A percentile compares a stretch with the other conserved stretches of the same genome.
Conservation (phyloP, 2,888 invertebrate species). For the Cynaeus angustus region DNA sequence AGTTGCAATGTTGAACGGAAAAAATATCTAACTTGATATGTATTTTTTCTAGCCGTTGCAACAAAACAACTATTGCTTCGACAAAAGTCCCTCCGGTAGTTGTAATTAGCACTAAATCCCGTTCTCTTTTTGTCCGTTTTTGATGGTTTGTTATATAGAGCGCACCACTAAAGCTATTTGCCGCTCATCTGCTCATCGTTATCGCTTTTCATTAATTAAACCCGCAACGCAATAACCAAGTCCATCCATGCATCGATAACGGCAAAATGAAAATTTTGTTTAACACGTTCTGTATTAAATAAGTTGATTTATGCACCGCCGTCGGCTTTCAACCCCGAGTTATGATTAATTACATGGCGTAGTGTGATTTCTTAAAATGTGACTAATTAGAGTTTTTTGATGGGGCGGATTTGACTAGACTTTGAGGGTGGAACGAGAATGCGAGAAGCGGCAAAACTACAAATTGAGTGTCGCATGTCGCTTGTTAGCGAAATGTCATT, state of each 20-base stretch:
- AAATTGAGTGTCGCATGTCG: slow-evolving; percentile 63
- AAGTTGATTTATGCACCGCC: slow-evolving; percentile 9
- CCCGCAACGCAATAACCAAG: slow-evolving; percentile 27
- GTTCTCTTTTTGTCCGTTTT: not conserved
- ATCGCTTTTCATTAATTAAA: slow-evolving; percentile 33
- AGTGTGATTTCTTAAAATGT: slow-evolving; percentile 52
- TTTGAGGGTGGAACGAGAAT: slow-evolving; percentile 21
- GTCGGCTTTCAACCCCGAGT: not conserved
- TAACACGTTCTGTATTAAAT: slow-evolving; percentile 14
- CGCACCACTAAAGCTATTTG: slow-evolving; percentile 15
- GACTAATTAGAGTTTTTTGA: slow-evolving; percentile 55
- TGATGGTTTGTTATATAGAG: not conserved
- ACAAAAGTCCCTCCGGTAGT: not conserved
- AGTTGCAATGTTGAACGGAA: not conserved
- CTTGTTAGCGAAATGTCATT: slow-evolving; percentile 64
- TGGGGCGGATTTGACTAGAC: slow-evolving; percentile 4
- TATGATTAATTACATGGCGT: slow-evolving; percentile 12
- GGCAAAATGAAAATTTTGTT: slow-evolving; percentile 33
- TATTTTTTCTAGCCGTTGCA: too few species aligned
- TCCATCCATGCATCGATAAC: slow-evolving; percentile 29
- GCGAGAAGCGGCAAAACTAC: slow-evolving; percentile 52
- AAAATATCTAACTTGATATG: too few species aligned
- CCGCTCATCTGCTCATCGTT: slow-evolving; percentile 21
- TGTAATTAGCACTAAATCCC: slow-evolving; percentile 1
- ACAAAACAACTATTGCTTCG: not conserved